Evolutionary conservation across 2,113 vertebrate species (phyloP).

Genomic region (Taxidea taxus): DNA sequence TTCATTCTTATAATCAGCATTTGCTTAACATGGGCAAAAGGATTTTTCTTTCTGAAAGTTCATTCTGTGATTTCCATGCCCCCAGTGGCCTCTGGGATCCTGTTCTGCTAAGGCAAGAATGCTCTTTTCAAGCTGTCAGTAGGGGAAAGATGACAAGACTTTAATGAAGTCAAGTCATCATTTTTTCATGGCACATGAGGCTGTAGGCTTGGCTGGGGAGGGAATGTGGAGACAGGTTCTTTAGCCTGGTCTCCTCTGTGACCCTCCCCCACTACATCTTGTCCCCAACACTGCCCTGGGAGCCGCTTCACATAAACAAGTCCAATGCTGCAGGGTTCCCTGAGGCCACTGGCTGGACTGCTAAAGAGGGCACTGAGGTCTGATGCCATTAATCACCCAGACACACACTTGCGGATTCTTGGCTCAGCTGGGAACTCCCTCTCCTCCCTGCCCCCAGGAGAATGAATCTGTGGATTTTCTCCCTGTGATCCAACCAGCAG

Average conservation of each 20-base stretch:
- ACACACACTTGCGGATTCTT: not conserved
- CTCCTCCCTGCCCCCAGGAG: conserved; percentile 17
- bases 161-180: conserved; percentile 73
- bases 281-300: not conserved
- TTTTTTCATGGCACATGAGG: conserved; percentile 48
- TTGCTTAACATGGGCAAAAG: not conserved
- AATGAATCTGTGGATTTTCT: conserved; percentile 57
- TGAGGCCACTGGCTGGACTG: not conserved
- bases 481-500: not conserved
- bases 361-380: not conserved
- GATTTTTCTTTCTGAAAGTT: conserved; percentile 46
- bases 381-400: conserved; percentile 54
- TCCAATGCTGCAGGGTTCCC: not conserved
- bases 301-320: conserved; percentile 36
- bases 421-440: conserved; percentile 41
- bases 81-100: conserved; percentile 44
- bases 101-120: not conserved
- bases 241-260: not conserved
- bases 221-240: not conserved
- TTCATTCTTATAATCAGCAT: conserved; percentile 5
- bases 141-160: conserved; percentile 58
- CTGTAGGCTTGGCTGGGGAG: not conserved
- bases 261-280: not conserved
- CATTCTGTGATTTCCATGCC: conserved; percentile 20
- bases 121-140: conserved; percentile 56